phyloP scores from a whole-genome alignment of 2,113 vertebrate genomes.

The Maccullochella peelii region DNA sequence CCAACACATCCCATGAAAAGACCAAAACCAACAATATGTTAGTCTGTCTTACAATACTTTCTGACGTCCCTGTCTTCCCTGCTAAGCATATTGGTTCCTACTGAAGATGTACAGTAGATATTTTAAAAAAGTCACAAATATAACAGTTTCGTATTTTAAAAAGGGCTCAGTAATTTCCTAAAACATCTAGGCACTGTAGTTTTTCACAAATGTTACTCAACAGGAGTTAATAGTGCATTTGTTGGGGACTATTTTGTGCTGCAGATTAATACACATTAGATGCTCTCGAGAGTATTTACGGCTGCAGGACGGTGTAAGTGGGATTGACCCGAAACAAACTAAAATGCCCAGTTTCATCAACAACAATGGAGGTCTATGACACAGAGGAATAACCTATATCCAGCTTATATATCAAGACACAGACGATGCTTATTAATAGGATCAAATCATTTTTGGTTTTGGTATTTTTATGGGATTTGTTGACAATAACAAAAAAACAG shows the following conservation, averaged over 20 bases:
- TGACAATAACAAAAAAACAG: slow-evolving; percentile 13
- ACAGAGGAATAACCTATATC: neutral
- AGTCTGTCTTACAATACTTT: neutral
- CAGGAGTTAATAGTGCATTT: too few species aligned
- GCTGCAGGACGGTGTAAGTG: neutral
- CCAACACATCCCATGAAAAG: neutral
- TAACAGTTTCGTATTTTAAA: neutral
- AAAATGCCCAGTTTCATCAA: neutral
- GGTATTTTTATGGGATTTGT: slow-evolving; percentile 2
- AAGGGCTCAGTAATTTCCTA: neutral
- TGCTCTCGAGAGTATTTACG: neutral
- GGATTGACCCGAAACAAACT: neutral
- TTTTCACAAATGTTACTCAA: too few species aligned
- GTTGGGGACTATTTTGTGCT: neutral
- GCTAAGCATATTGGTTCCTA: neutral
- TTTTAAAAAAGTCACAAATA: neutral
- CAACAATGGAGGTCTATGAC: neutral
- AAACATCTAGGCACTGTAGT: neutral
- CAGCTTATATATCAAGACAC: neutral
- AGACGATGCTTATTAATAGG: too few species aligned
- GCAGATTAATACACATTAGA: neutral
- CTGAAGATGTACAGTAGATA: neutral
- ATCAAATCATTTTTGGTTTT: slow-evolving; percentile 21
- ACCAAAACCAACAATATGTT: neutral
- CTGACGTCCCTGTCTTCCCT: neutral